Percentiles rank a stretch among this genome's conserved stretches.
These are phyloP conservation scores for Campylorhamphus procurvoides DNA, from an alignment of 2,113 vertebrate genomes.

Conservation along the genomic window DNA sequence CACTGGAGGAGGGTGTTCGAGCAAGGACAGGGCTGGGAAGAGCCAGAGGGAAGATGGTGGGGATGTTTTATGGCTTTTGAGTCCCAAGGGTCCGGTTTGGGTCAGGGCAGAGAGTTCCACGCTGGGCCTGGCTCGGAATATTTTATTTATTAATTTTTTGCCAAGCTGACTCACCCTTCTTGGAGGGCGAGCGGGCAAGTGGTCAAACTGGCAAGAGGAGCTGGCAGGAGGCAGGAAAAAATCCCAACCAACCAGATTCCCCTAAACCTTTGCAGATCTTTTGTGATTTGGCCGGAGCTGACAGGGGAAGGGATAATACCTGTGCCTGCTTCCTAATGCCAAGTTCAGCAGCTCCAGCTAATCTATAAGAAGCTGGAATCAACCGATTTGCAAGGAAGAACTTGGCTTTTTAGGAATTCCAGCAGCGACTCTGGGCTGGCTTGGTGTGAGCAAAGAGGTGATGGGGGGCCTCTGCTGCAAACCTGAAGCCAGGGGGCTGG, in stretches of 20 bases:
- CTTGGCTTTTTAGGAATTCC: conserved; percentile 45
- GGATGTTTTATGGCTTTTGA: background rate
- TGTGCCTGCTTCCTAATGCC: background rate
- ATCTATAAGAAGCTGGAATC: conserved; percentile 8
- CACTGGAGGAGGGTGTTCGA: background rate
- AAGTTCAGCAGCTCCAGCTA: background rate
- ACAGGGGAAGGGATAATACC: background rate
- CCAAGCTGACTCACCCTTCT: conserved; percentile 3
- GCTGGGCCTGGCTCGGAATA: background rate
- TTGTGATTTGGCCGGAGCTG: background rate
- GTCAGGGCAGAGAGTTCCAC: background rate
- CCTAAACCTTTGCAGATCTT: background rate
- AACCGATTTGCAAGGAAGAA: background rate
- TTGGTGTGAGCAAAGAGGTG: background rate
- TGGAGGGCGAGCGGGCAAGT: background rate
- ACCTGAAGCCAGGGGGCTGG: fast-evolving
- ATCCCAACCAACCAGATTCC: background rate
- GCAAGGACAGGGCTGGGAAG: background rate
- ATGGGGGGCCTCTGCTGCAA: background rate
- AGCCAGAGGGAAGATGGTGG: fast-evolving
- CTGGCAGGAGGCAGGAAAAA: conserved; percentile 16
- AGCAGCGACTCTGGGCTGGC: background rate
- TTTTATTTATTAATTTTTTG: background rate
- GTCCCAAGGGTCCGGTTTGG: background rate
- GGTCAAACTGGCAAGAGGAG: conserved; percentile 27